A percentile compares a stretch with the other conserved stretches of the same genome.
Evolutionary conservation across 2,888 invertebrate species (phyloP).

Genomic region (Tanytarsus gracilentus): DNA sequence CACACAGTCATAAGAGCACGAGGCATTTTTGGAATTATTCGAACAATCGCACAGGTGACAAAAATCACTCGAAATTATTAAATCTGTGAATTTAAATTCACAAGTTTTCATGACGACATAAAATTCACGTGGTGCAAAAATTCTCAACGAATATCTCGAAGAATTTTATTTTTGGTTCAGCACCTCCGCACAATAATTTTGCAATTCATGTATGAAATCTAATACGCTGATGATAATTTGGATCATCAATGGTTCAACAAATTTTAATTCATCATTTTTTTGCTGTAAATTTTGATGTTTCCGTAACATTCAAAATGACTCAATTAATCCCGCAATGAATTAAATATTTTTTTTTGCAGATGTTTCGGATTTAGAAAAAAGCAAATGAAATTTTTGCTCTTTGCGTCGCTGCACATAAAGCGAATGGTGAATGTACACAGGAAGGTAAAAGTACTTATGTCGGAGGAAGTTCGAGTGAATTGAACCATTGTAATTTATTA

Average conservation of each 20-base stretch:
- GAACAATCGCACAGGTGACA: background rate
- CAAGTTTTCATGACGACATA: background rate
- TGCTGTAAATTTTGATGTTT: background rate
- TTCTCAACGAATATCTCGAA: too few relatives aligned
- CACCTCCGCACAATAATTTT: background rate
- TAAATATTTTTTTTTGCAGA: conserved; percentile 8
- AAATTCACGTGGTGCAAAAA: background rate
- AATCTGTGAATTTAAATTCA: background rate
- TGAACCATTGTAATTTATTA: conserved; percentile 1
- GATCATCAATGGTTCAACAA: conserved; percentile 1
- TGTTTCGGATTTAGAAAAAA: conserved; percentile 1
- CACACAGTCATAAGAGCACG: too few relatives aligned
- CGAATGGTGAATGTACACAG: background rate
- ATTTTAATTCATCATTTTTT: background rate
- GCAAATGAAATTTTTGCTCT: too few relatives aligned
- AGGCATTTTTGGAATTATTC: too few relatives aligned
- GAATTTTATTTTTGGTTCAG: conserved; percentile 2
- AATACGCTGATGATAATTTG: conserved; percentile 7
- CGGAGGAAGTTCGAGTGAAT: conserved; percentile 5
- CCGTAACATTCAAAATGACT: background rate
- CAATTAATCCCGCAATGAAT: conserved; percentile 7
- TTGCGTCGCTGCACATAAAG: too few relatives aligned
- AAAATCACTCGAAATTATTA: conserved; percentile 1
- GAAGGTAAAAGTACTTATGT: background rate
- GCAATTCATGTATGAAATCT: background rate